Percentiles rank a stretch among this genome's conserved stretches.
Evolutionary conservation across 2,113 vertebrate genomes (phyloP).

Genomic region (Xenopus borealis): DNA sequence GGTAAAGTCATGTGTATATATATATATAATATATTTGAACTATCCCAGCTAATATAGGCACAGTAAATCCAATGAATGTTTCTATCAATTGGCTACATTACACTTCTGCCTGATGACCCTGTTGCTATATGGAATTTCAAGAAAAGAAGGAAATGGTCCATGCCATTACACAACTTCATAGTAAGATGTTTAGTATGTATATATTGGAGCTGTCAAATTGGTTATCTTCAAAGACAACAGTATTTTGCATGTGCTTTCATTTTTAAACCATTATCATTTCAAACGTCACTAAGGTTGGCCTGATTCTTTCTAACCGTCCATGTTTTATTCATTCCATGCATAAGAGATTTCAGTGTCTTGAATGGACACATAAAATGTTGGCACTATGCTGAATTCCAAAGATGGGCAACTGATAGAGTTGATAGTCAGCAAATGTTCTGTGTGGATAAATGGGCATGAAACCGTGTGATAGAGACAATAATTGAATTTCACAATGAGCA

Average conservation of each 20-base stretch:
- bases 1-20: too few species aligned
- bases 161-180: too few species aligned
- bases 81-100: too few species aligned
- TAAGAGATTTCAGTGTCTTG: slow-evolving; percentile 16
- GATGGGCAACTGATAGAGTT: slow-evolving; percentile 55
- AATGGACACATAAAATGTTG: slow-evolving; percentile 19
- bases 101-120: too few species aligned
- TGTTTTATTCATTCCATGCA: slow-evolving; percentile 21
- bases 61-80: too few species aligned
- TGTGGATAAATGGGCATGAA: slow-evolving; percentile 64
- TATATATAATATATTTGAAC: too few species aligned
- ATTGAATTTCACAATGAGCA: slow-evolving; percentile 67
- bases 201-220: too few species aligned
- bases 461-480: slow-evolving; percentile 63
- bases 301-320: slow-evolving; percentile 6
- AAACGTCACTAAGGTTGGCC: neutral
- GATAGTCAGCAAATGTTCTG: slow-evolving; percentile 57
- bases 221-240: too few species aligned
- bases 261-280: neutral
- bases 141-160: too few species aligned
- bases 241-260: neutral
- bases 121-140: too few species aligned
- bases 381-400: slow-evolving; percentile 53
- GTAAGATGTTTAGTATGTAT: too few species aligned
- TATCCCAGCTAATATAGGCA: too few species aligned